These are phyloP conservation scores for Hirundichthys speculiger DNA, from an alignment of 2,113 vertebrate genomes.

Conservation along the genomic window DNA sequence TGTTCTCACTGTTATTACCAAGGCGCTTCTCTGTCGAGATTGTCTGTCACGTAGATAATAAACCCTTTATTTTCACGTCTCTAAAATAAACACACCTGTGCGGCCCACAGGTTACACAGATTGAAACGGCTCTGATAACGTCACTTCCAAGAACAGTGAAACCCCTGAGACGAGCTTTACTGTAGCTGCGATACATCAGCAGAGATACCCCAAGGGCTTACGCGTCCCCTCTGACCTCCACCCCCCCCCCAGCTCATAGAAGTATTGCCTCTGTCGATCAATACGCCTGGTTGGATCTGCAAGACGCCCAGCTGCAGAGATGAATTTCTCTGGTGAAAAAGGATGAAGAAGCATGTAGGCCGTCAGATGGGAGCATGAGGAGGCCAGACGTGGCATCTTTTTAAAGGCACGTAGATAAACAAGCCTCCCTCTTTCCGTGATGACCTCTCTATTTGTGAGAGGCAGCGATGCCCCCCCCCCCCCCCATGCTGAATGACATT, in stretches of 20 bases:
- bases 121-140: slow-evolving; percentile 28
- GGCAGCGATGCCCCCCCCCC: slow-evolving; percentile 60
- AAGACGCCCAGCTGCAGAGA: not conserved
- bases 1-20: not conserved
- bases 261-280: not conserved
- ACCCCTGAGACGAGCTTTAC: not conserved
- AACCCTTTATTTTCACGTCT: slow-evolving; percentile 16
- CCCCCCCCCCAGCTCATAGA: not conserved
- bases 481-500: slow-evolving; percentile 72
- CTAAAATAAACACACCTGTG: not conserved
- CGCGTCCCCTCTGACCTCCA: slow-evolving; percentile 5
- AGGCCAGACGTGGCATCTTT: slow-evolving; percentile 67
- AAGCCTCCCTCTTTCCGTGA: slow-evolving; percentile 39
- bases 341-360: not conserved
- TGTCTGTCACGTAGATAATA: not conserved
- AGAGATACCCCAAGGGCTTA: not conserved
- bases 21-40: not conserved
- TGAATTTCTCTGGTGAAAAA: not conserved
- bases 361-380: too few relatives aligned
- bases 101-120: slow-evolving; percentile 6
- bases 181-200: not conserved
- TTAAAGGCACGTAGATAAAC: slow-evolving; percentile 50
- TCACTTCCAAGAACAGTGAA: slow-evolving; percentile 3
- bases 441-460: slow-evolving; percentile 63
- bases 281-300: not conserved